Conservation (phyloP, 2,113 vertebrate genomes). For the Acrocephalus kingi region DNA sequence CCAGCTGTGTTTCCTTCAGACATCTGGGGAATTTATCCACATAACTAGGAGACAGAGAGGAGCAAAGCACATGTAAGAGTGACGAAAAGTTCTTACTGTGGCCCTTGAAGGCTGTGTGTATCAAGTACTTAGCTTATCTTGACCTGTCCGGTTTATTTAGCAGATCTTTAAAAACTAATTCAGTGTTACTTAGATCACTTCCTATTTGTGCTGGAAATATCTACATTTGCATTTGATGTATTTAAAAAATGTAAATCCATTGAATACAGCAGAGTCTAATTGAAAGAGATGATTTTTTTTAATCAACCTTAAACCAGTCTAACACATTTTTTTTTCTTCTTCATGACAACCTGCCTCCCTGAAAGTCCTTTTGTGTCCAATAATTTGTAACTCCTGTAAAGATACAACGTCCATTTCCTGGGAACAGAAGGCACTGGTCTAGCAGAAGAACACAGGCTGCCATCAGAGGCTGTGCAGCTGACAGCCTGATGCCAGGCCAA, state of each 20-base stretch:
- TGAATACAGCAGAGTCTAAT: not conserved
- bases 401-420: accelerated
- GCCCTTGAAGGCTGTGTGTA: not conserved
- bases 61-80: not conserved
- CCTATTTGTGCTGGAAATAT: not conserved
- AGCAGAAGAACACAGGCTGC: not conserved
- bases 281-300: not conserved
- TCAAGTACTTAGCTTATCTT: not conserved
- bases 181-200: not conserved
- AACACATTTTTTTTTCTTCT: not conserved
- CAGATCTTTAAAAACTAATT: not conserved
- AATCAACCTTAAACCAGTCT: not conserved
- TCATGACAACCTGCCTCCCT: not conserved
- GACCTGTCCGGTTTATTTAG: not conserved
- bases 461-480: slow-evolving; percentile 10
- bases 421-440: not conserved
- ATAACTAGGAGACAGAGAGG: not conserved
- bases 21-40: not conserved
- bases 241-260: not conserved
- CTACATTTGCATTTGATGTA: not conserved
- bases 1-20: not conserved
- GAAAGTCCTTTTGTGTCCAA: not conserved
- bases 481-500: slow-evolving; percentile 10
- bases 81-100: not conserved
- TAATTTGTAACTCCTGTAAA: not conserved